Percentiles rank a stretch among this genome's conserved stretches.
These are phyloP conservation scores for Saturnia japonica DNA, from an alignment of 2,888 invertebrate genomes.

Conservation along the genomic window DNA sequence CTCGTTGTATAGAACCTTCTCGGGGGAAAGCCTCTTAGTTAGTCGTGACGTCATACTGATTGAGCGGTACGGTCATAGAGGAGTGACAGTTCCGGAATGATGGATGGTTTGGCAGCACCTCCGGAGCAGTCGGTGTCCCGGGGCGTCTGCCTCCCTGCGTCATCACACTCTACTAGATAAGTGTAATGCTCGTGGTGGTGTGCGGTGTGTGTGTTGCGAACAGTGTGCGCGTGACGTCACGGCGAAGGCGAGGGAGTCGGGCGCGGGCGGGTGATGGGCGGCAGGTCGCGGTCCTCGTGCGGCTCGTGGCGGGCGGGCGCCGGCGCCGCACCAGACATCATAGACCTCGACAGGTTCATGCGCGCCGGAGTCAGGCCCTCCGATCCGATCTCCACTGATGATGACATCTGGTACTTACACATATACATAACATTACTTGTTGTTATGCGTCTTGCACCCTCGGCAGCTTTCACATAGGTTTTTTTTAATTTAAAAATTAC, in stretches of 20 bases:
- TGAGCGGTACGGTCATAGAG: too few relatives aligned
- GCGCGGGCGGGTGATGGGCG: background rate
- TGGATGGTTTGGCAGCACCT: background rate
- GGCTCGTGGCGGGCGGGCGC: conserved; percentile 24
- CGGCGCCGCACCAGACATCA: conserved; percentile 49
- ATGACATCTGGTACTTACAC: conserved; percentile 22
- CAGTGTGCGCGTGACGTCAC: background rate
- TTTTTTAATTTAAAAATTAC: too few relatives aligned
- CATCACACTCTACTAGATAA: conserved; percentile 17
- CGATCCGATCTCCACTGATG: conserved; percentile 27
- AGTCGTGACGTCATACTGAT: too few relatives aligned
- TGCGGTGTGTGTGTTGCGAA: background rate
- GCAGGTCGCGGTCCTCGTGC: background rate
- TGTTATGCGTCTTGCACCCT: too few relatives aligned
- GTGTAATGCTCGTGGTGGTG: background rate
- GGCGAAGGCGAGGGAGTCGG: background rate
- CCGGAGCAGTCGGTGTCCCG: conserved; percentile 35
- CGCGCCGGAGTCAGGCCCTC: conserved; percentile 54
- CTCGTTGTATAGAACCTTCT: too few relatives aligned
- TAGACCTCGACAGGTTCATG: conserved; percentile 72
- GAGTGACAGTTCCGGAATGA: background rate
- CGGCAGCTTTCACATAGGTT: too few relatives aligned
- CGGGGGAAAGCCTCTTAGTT: too few relatives aligned
- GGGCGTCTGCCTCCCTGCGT: conserved; percentile 38
- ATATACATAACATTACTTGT: background rate